phyloP scores from a whole-genome alignment of 1,140 invertebrate species.

The Micrasema minimum region DNA sequence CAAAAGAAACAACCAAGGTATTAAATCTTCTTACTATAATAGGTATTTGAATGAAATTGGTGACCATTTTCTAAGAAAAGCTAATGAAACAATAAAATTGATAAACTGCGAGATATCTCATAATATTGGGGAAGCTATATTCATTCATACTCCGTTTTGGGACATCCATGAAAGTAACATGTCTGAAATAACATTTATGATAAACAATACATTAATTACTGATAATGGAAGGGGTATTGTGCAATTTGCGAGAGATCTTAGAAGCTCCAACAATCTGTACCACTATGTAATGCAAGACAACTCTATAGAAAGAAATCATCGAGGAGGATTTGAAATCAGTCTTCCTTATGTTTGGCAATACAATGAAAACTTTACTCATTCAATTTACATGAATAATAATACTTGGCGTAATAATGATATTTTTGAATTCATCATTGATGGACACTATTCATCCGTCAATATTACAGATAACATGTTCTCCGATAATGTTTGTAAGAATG shows the following conservation, averaged over 20 bases:
- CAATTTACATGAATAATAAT: conserved; percentile 86
- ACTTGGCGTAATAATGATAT: conserved; percentile 87
- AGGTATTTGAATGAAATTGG: conserved; percentile 84
- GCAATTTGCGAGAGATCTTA: conserved; percentile 89
- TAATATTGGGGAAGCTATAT: conserved; percentile 83
- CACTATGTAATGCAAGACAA: conserved; percentile 92
- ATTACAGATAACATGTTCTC: conserved; percentile 88
- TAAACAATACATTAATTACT: conserved; percentile 85
- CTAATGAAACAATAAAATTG: conserved; percentile 87
- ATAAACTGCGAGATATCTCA: conserved; percentile 83
- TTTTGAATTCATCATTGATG: conserved; percentile 86
- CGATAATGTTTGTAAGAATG: conserved; percentile 84
- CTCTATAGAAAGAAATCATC: conserved; percentile 84
- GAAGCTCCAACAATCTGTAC: conserved; percentile 93
- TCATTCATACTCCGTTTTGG: conserved; percentile 85
- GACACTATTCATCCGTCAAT: conserved; percentile 89
- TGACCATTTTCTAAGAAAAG: conserved; percentile 85
- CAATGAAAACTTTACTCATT: conserved; percentile 93
- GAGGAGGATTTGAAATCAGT: conserved; percentile 85
- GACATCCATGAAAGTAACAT: conserved; percentile 84
- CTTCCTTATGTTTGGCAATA: conserved; percentile 96
- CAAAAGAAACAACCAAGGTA: conserved; percentile 81
- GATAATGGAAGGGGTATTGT: conserved; percentile 87
- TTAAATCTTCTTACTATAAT: conserved; percentile 91
- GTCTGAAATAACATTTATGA: conserved; percentile 84